Percentiles rank a stretch among this genome's conserved stretches.
phyloP scores from a whole-genome alignment of 2,113 vertebrate species.

The Osmerus eperlanus region DNA sequence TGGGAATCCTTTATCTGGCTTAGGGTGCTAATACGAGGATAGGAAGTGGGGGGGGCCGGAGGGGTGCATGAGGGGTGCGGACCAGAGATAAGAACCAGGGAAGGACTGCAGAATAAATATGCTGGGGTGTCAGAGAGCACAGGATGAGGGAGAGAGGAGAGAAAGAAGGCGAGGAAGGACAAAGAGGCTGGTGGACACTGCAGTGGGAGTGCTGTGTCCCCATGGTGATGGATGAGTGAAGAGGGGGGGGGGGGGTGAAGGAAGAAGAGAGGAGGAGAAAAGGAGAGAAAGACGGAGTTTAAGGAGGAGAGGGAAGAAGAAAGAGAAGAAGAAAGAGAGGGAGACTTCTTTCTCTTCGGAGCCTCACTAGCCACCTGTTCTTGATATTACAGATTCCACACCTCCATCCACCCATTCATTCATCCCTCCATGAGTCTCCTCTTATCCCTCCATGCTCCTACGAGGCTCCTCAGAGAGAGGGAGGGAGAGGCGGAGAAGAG shows the following conservation, averaged over 20 bases:
- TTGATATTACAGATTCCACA: no score
- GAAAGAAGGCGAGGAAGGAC: neutral
- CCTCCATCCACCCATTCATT: no score
- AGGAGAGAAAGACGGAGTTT: neutral
- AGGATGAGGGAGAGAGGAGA: neutral
- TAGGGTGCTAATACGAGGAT: slow-evolving; percentile 17
- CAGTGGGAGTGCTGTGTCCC: neutral
- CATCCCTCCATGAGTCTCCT: no score
- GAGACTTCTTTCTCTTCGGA: neutral
- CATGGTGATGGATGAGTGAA: neutral
- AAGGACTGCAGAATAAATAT: no score
- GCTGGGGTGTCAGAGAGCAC: neutral
- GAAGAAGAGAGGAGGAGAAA: neutral
- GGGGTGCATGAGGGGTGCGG: neutral
- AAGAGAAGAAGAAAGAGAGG: neutral
- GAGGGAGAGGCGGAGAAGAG: neutral
- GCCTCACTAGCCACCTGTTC: no score
- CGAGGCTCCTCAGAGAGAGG: neutral
- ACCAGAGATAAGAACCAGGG: neutral
- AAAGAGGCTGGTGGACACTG: neutral
- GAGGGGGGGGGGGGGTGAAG: neutral
- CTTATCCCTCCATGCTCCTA: no score
- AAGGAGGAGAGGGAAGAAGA: neutral
- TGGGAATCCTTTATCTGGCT: slow-evolving; percentile 26
- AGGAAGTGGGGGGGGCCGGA: neutral